Evolutionary conservation across 2,113 vertebrate species (phyloP), one percentile per base, ranked within the genome.

Genomic region (Sitta europaea): DNA sequence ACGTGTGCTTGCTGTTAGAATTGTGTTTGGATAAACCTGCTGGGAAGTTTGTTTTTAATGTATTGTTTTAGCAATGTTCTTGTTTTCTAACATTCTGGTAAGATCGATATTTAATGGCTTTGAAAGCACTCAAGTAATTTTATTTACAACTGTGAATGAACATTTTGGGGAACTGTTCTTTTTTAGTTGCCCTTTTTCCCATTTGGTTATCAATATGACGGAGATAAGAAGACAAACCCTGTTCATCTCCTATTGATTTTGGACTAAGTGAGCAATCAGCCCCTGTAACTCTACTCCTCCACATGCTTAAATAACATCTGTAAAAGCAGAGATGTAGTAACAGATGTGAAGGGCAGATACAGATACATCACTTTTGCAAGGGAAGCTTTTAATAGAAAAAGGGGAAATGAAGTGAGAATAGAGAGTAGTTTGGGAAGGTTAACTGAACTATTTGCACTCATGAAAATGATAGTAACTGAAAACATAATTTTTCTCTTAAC

Each of bases 211-310:
- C 94, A 55, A 74, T 90, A 55, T 24, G 22, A 57, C 75, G 40
- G 68, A 92, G 82, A 93, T 90, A 92, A 90, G 91, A 82, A 58
- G 72, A 45, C n/a, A 66, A 90, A 76, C 88, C 42, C 62, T 50
- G 38, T 79, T 94, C 62, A 42, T 79, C 51, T 94, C 54, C 50
- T 94, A 92, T 95, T 77, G 85, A 95, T 96, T 94, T 94, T 88
- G 72, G 71, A 42, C 88, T 94, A 93, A 90, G 78, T 74, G 86
- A 93, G 75, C 88, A 88, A 77, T 96, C 78, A 68, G 63, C 48
- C 65, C 24, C 57, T 40, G 58, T 92, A 80, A 92, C 51, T 88
- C 79, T 93, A 88, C 57, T 88, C 67, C 25, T 74, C 74, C 4
- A 3, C n/a, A 11, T 55, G 43, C 75, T 84, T 65, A 88, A 83